Evolutionary conservation across 2,888 invertebrate species (phyloP).

Genomic region (Dolomedes plantarius): DNA sequence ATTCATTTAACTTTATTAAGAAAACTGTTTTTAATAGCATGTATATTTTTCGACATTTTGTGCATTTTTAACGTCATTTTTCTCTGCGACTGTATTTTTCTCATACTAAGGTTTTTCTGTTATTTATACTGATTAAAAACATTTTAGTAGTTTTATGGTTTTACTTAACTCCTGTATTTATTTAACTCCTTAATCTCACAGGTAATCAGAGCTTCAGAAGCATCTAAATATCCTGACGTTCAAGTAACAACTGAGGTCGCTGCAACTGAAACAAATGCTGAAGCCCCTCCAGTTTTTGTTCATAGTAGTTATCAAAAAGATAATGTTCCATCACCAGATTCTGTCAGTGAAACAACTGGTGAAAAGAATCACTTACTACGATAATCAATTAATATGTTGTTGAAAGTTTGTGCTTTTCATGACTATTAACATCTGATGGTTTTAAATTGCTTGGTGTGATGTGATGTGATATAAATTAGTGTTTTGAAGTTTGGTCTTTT

Average conservation of each 20-base stretch:
- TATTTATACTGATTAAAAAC: too few species aligned
- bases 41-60: too few species aligned
- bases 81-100: too few species aligned
- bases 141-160: too few species aligned
- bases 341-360: background rate
- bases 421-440: background rate
- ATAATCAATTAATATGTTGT: background rate
- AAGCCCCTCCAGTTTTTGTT: background rate
- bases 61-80: too few species aligned
- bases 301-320: background rate
- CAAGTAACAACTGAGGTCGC: conserved; percentile 20
- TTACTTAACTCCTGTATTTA: too few species aligned
- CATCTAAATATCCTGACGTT: conserved; percentile 37
- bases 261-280: background rate
- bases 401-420: background rate
- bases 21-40: too few species aligned
- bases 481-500: background rate
- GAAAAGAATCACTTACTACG: conserved; percentile 46
- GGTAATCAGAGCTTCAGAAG: conserved; percentile 18
- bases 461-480: background rate
- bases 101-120: too few species aligned
- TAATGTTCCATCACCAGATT: background rate
- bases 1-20: too few species aligned
- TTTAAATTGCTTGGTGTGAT: background rate
- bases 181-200: too few species aligned